Conservation (phyloP, 2,888 invertebrate species). For the Drosophila cracens region DNA sequence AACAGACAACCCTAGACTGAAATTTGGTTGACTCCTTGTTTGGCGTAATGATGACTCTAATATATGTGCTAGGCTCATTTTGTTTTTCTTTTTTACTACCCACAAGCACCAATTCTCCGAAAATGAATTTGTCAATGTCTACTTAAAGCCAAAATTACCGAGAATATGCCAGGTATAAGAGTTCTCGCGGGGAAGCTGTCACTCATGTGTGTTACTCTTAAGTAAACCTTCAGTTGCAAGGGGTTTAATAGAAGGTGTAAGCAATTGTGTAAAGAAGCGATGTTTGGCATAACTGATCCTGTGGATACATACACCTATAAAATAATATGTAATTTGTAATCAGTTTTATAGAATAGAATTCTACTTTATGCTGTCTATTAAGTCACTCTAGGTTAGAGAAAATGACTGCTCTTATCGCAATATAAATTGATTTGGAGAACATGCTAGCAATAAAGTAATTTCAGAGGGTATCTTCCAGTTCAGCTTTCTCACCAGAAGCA, state of each 20-base stretch:
- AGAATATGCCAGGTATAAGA: slow-evolving; percentile 29
- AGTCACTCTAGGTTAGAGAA: too few species aligned
- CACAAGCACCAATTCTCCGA: slow-evolving; percentile 20
- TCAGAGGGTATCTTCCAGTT: slow-evolving; percentile 3
- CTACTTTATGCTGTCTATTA: background rate
- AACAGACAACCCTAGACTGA: slow-evolving; percentile 54
- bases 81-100: background rate
- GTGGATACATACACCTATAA: background rate
- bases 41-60: slow-evolving; percentile 64
- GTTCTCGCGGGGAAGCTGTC: slow-evolving; percentile 27
- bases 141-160: slow-evolving; percentile 65
- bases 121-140: slow-evolving; percentile 80
- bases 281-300: background rate
- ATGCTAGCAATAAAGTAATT: background rate
- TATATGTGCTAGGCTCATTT: slow-evolving; percentile 32
- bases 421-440: background rate
- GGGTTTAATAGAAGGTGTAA: background rate
- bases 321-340: background rate
- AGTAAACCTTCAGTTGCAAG: background rate
- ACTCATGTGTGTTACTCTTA: slow-evolving; percentile 4
- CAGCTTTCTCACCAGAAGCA: accelerated
- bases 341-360: background rate
- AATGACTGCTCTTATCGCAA: background rate
- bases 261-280: background rate
- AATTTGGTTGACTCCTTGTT: slow-evolving; percentile 78